A percentile compares a stretch with the other conserved stretches of the same genome.
phyloP scores from a whole-genome alignment of 64 coral and sea anemone species.

The Platygyra sinensis region DNA sequence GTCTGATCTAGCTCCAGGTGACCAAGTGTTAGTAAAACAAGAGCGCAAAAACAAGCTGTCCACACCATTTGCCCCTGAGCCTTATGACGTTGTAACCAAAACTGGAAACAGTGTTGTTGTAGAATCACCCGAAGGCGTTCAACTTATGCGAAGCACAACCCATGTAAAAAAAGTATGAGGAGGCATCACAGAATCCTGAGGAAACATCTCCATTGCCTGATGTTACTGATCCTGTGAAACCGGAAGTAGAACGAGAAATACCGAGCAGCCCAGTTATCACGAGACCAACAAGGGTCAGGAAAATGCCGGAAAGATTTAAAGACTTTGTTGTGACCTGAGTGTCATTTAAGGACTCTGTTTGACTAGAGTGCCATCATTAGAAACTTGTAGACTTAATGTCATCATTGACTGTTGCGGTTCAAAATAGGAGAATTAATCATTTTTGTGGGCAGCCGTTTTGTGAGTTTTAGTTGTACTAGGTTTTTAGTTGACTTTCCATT shows the following conservation, averaged over 20 bases:
- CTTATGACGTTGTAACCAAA: constrained; percentile 33
- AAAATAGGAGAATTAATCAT: background rate
- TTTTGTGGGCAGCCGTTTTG: background rate
- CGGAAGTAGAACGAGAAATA: background rate
- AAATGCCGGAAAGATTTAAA: background rate
- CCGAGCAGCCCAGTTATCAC: background rate
- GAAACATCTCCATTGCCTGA: background rate
- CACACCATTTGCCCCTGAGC: constrained; percentile 35
- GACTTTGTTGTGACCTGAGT: background rate
- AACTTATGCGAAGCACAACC: constrained; percentile 19
- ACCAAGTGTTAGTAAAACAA: constrained; percentile 31
- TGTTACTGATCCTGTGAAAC: background rate
- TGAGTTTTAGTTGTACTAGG: background rate
- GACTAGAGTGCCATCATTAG: background rate
- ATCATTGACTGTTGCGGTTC: background rate
- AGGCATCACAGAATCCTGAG: background rate
- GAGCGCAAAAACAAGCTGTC: constrained; percentile 44
- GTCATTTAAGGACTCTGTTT: background rate
- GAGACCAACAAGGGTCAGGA: background rate
- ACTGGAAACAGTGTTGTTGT: constrained; percentile 20
- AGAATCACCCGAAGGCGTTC: constrained; percentile 17
- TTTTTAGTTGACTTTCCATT: background rate
- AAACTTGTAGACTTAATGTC: background rate
- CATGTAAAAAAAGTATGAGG: constrained; percentile 34
- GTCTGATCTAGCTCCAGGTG: background rate